Conservation (phyloP, 2,888 invertebrate genomes). For the Drymonia ruficornis region DNA sequence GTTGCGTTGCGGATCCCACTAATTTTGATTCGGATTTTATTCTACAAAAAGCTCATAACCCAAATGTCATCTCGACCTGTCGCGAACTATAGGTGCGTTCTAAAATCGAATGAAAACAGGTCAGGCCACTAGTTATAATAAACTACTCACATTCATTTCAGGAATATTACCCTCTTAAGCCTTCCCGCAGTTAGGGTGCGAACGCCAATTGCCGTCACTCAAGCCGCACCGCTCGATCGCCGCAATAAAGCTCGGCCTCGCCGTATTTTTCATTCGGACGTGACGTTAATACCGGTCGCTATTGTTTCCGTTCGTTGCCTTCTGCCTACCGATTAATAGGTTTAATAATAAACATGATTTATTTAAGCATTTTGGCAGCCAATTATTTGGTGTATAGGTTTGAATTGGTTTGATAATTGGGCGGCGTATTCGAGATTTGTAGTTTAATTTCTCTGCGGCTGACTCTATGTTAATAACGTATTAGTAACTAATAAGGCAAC, state of each 20-base stretch:
- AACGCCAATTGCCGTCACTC: conserved; percentile 6
- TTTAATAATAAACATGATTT: neutral
- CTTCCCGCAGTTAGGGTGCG: neutral
- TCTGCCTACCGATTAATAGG: neutral
- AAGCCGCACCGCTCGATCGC: neutral
- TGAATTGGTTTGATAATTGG: neutral
- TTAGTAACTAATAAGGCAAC: too few species aligned
- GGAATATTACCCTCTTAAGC: conserved; percentile 6
- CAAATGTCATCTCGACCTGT: too few species aligned
- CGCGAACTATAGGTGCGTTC: too few species aligned
- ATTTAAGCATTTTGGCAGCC: neutral
- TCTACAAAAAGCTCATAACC: too few species aligned
- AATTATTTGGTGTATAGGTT: neutral
- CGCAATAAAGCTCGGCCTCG: neutral
- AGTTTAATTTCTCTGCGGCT: neutral
- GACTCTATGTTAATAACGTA: too few species aligned
- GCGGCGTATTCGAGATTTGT: neutral
- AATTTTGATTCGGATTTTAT: too few species aligned
- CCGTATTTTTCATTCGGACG: conserved; percentile 10
- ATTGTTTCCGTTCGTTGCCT: neutral
- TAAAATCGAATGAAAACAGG: neutral
- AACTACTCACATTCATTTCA: conserved; percentile 1
- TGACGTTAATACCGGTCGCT: conserved; percentile 3
- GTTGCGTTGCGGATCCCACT: too few species aligned
- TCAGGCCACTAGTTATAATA: neutral